A percentile compares a stretch with the other conserved stretches of the same genome.
Conservation (phyloP, 2,113 vertebrate genomes). For the Pomatostomus ruficeps region DNA sequence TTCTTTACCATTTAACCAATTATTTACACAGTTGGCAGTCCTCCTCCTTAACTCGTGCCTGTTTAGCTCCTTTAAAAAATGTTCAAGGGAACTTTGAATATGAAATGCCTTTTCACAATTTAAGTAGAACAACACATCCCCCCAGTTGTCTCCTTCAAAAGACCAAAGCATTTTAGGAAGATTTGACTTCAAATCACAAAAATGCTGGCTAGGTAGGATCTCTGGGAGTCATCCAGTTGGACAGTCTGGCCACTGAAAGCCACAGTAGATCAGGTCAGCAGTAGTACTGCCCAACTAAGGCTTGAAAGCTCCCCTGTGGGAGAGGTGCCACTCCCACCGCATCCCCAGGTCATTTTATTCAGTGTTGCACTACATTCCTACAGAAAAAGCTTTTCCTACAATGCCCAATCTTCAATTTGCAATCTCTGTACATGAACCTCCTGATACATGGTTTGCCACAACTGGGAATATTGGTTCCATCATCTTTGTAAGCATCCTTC, state of each 20-base stretch:
- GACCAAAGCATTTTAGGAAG: neutral
- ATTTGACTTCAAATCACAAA: neutral
- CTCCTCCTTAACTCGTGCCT: neutral
- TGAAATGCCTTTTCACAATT: rapidly evolving
- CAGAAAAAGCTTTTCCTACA: neutral
- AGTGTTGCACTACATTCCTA: neutral
- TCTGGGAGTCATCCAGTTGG: neutral
- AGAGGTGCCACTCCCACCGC: neutral
- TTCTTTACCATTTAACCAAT: neutral
- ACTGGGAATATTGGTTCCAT: neutral
- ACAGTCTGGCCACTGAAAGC: neutral
- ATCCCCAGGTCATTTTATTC: neutral
- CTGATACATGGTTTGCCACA: neutral
- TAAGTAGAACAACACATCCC: neutral
- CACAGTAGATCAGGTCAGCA: neutral
- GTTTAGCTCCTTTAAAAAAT: neutral
- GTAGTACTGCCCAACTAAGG: neutral
- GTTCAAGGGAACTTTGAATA: neutral
- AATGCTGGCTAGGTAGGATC: neutral
- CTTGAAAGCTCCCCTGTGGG: neutral
- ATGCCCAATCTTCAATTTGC: neutral
- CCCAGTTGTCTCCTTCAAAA: neutral
- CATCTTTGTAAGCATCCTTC: neutral
- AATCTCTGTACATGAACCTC: neutral
- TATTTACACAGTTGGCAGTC: neutral